Percentiles rank a stretch among this genome's conserved stretches.
Evolutionary conservation across 2,888 invertebrate species (phyloP).

Genomic region (Andrena praecox): DNA sequence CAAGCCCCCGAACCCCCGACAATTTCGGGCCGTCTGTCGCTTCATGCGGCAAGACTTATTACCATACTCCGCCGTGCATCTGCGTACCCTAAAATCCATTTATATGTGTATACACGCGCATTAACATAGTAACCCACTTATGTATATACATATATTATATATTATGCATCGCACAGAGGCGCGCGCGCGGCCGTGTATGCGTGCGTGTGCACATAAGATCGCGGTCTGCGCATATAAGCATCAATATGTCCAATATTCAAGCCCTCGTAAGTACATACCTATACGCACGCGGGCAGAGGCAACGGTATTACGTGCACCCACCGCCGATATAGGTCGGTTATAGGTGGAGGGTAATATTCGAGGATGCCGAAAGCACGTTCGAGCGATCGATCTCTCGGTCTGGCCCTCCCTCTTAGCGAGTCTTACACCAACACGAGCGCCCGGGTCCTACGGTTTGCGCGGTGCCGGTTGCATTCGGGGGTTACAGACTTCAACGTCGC

Average conservation of each 20-base stretch:
- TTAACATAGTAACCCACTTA: conserved; percentile 49
- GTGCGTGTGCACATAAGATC: neutral
- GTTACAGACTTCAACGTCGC: conserved; percentile 65
- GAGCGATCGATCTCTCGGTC: conserved; percentile 72
- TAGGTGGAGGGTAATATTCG: conserved; percentile 74
- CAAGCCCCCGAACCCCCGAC: neutral
- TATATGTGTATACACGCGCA: conserved; percentile 16
- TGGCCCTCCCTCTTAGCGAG: conserved; percentile 53
- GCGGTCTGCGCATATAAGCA: conserved; percentile 38
- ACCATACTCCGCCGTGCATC: conserved; percentile 1
- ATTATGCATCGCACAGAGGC: neutral
- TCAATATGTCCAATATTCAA: conserved; percentile 56
- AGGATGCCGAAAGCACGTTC: conserved; percentile 74
- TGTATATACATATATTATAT: conserved; percentile 4
- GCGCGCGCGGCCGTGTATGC: neutral
- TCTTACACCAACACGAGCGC: conserved; percentile 58
- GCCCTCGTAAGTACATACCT: conserved; percentile 51
- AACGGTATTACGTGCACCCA: conserved; percentile 61
- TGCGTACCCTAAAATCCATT: conserved; percentile 20
- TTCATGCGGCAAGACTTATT: neutral
- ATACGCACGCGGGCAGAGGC: conserved; percentile 47
- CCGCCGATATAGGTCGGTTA: conserved; percentile 59
- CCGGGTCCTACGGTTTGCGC: conserved; percentile 48
- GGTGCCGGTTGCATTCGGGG: conserved; percentile 68
- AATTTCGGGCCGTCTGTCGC: neutral